A percentile compares a stretch with the other conserved stretches of the same genome.
Evolutionary conservation across 2,888 invertebrate genomes (phyloP).

Genomic region (Abrostola triplasia): DNA sequence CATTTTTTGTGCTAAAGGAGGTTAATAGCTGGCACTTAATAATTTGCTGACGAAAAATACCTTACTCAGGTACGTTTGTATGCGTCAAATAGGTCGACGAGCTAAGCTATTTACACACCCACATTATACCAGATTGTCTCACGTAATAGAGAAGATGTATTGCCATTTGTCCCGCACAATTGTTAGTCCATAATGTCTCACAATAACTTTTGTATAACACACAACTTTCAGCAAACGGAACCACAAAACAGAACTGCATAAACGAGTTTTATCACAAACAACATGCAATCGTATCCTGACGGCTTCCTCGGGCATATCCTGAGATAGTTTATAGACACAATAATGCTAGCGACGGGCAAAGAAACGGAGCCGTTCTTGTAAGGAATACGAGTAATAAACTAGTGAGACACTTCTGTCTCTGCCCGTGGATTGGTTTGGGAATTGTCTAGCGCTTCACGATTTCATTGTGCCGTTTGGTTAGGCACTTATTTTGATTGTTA

Average conservation of each 20-base stretch:
- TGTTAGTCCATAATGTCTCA: too few relatives aligned
- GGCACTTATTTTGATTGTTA: conserved; percentile 49
- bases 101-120: too few relatives aligned
- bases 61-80: too few relatives aligned
- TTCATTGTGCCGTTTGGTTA: conserved; percentile 48
- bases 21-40: too few relatives aligned
- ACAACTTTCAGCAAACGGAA: neutral
- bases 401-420: conserved; percentile 55
- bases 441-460: conserved; percentile 60
- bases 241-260: conserved; percentile 10
- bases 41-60: too few relatives aligned
- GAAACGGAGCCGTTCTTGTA: conserved; percentile 46
- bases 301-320: conserved; percentile 37
- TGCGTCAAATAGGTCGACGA: too few relatives aligned
- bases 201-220: too few relatives aligned
- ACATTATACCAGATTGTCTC: too few relatives aligned
- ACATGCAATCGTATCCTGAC: conserved; percentile 52
- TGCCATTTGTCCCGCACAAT: too few relatives aligned
- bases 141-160: too few relatives aligned
- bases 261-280: conserved; percentile 41
- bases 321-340: conserved; percentile 55
- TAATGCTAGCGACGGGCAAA: conserved; percentile 42
- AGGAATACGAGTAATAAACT: conserved; percentile 63
- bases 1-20: too few relatives aligned
- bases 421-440: conserved; percentile 59